These are phyloP conservation scores for Antedon mediterranea DNA, from an alignment of 53 echinoderm and acorn worm genomes.

Conservation along the genomic window DNA sequence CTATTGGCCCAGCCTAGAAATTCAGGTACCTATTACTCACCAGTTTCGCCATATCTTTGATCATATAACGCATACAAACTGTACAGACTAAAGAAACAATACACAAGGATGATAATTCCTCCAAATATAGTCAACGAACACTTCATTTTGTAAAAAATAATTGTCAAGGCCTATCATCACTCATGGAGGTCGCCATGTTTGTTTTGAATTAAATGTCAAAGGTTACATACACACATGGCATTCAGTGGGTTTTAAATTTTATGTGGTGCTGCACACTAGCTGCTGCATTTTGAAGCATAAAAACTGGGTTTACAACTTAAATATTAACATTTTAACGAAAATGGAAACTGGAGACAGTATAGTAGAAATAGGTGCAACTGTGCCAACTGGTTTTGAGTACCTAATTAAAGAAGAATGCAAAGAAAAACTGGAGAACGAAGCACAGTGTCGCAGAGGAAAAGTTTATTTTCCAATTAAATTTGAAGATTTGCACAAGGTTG, in stretches of 20 bases:
- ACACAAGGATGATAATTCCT: not conserved
- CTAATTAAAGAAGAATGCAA: conserved; percentile 28
- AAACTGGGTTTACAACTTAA: too few relatives aligned
- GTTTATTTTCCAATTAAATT: conserved; percentile 20
- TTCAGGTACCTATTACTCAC: not conserved
- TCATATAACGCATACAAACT: not conserved
- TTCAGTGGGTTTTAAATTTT: not conserved
- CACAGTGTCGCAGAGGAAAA: conserved; percentile 15
- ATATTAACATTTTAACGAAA: not conserved
- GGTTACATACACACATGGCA: not conserved
- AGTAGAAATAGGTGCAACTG: conserved; percentile 28
- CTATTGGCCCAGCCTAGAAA: too few relatives aligned
- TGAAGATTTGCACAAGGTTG: conserved; percentile 18
- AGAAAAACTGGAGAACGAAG: conserved; percentile 26
- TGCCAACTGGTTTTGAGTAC: conserved; percentile 32
- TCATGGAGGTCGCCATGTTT: not conserved
- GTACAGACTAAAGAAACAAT: not conserved
- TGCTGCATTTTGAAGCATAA: not conserved
- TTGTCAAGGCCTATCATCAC: not conserved
- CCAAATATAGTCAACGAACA: not conserved
- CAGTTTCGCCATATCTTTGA: not conserved
- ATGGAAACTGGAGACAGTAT: not conserved
- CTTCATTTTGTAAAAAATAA: not conserved
- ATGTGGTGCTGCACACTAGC: too few relatives aligned
- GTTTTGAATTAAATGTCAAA: not conserved